Evolutionary conservation across 1,140 invertebrate genomes (phyloP).

Genomic region (Dreissena rostriformis): DNA sequence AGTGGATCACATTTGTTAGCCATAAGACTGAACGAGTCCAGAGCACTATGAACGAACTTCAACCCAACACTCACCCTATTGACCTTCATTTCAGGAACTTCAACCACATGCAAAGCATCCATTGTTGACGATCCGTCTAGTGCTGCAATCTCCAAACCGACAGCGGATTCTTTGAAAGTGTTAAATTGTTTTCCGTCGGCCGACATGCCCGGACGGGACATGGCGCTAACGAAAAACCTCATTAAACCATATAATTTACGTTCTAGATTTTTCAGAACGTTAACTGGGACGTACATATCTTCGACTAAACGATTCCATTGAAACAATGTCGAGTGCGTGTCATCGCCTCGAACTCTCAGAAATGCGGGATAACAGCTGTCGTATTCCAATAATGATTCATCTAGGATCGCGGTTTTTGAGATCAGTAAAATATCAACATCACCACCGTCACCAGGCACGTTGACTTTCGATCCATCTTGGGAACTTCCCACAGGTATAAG

Average conservation of each 20-base stretch:
- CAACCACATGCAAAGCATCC: background rate
- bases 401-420: background rate
- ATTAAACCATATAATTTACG: background rate
- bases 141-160: background rate
- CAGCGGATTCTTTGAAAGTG: background rate
- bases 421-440: slow-evolving; percentile 19
- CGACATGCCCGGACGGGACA: background rate
- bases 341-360: background rate
- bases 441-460: slow-evolving; percentile 1
- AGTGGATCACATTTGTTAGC: background rate
- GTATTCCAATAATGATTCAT: slow-evolving; percentile 3
- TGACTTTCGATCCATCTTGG: slow-evolving; percentile 16
- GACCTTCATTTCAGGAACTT: background rate
- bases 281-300: background rate
- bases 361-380: background rate
- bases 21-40: background rate
- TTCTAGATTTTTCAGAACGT: background rate
- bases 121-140: background rate
- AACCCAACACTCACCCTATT: background rate
- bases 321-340: background rate
- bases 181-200: background rate
- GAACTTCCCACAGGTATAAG: slow-evolving; percentile 4
- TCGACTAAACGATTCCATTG: background rate
- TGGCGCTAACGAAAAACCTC: background rate
- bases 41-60: background rate